Evolutionary conservation across 2,113 vertebrate species (phyloP).

Genomic region (Arenaria interpres): DNA sequence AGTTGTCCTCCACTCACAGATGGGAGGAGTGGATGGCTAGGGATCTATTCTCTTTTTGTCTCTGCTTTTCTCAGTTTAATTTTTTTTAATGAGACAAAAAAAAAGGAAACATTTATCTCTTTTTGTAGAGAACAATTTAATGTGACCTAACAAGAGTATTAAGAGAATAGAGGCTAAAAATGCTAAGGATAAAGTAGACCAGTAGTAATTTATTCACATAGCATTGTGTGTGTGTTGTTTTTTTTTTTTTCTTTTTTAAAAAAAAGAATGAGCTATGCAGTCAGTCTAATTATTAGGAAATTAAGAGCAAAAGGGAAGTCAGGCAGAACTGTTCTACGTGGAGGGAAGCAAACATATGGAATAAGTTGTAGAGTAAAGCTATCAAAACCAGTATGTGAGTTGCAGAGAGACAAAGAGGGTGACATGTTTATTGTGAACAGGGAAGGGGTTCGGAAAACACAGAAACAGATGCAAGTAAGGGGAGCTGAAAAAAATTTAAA

Average conservation of each 20-base stretch:
- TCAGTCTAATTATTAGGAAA: slow-evolving; percentile 33
- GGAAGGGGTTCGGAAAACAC: not conserved
- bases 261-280: not conserved
- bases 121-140: not conserved
- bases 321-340: not conserved
- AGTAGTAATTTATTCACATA: not conserved
- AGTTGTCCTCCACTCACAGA: not conserved
- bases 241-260: not conserved
- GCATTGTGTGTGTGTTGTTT: not conserved
- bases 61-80: not conserved
- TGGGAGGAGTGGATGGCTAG: not conserved
- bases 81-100: not conserved
- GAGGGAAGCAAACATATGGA: slow-evolving; percentile 32
- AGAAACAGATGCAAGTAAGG: not conserved
- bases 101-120: not conserved
- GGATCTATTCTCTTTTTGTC: not conserved
- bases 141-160: not conserved
- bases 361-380: not conserved
- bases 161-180: not conserved
- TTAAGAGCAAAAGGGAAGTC: not conserved
- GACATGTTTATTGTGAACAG: not conserved
- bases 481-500: not conserved
- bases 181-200: not conserved
- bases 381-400: not conserved
- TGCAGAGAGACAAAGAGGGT: not conserved